Conservation (phyloP, 1,140 invertebrate species). For the Rhagoletis pomonella region DNA sequence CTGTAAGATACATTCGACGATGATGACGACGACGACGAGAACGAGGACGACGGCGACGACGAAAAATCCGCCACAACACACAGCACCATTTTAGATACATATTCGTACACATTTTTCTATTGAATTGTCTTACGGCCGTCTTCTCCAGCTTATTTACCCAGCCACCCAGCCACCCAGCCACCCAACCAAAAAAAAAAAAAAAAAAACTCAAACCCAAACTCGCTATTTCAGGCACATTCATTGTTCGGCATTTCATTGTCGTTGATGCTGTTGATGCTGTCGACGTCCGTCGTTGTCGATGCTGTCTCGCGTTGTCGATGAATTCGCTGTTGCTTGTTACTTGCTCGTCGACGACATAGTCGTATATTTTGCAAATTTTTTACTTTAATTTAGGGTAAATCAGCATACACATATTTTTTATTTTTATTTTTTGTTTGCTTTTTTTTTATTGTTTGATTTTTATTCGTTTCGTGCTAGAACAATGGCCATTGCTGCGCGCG, state of each 20-base stretch:
- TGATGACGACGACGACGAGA: too few species aligned
- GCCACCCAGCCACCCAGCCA: constrained; percentile 18
- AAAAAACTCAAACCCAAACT: background rate
- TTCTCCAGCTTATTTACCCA: constrained; percentile 1
- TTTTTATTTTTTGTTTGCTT: background rate
- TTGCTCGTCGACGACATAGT: background rate
- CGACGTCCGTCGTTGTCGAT: background rate
- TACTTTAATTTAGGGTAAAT: constrained; percentile 49
- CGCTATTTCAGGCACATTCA: background rate
- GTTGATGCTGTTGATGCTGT: constrained; percentile 1
- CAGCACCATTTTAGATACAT: constrained; percentile 26
- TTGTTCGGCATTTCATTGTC: constrained; percentile 51
- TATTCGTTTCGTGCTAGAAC: constrained; percentile 22
- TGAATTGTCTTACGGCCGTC: constrained; percentile 34
- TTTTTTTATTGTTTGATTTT: background rate
- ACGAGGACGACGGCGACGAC: background rate
- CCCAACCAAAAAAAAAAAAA: constrained; percentile 19
- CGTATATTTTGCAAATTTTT: constrained; percentile 30
- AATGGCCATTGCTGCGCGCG: constrained; percentile 19
- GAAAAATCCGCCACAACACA: constrained; percentile 30
- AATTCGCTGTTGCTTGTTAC: constrained; percentile 5
- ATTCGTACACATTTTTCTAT: constrained; percentile 19
- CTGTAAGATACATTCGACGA: constrained; percentile 52
- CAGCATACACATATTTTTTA: background rate
- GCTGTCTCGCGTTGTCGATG: background rate